These are phyloP conservation scores for Phyllotreta cruciferae DNA, from an alignment of 2,888 invertebrate genomes.

Conservation along the genomic window DNA sequence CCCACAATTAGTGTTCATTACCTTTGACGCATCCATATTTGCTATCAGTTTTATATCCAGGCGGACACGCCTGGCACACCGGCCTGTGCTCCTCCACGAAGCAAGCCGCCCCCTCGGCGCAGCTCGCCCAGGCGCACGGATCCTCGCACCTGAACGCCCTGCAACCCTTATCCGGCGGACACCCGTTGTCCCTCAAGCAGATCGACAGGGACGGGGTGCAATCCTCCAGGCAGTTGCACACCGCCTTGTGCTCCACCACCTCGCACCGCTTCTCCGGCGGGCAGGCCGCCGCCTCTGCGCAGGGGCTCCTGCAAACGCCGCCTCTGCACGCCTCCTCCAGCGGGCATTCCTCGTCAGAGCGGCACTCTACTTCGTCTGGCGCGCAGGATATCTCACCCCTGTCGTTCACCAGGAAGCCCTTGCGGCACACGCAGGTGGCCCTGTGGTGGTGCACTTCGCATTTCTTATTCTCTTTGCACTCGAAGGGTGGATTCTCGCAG, in stretches of 20 bases:
- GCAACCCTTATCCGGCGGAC: constrained; percentile 84
- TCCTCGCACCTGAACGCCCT: constrained; percentile 89
- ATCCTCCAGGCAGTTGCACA: constrained; percentile 87
- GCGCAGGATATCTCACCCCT: constrained; percentile 87
- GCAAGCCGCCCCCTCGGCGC: constrained; percentile 86
- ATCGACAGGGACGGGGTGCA: constrained; percentile 87
- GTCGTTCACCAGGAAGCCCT: constrained; percentile 87
- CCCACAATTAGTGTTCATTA: constrained; percentile 66
- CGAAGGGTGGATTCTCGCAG: constrained; percentile 71
- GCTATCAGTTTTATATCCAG: constrained; percentile 90
- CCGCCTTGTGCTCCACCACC: constrained; percentile 84
- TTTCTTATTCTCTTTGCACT: constrained; percentile 82
- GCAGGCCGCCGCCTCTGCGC: constrained; percentile 75
- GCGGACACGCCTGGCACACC: constrained; percentile 94
- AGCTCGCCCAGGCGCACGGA: constrained; percentile 85
- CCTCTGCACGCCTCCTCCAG: constrained; percentile 85
- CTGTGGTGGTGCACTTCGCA: constrained; percentile 87
- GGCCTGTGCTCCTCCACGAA: constrained; percentile 94
- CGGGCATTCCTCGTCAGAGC: constrained; percentile 82
- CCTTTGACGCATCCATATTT: constrained; percentile 96
- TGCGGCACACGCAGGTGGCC: constrained; percentile 87
- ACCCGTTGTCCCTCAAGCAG: constrained; percentile 88
- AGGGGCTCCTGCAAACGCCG: constrained; percentile 87
- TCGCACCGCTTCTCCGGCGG: constrained; percentile 85
- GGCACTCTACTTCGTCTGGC: constrained; percentile 79